These are phyloP conservation scores for Eucera pruinosa DNA, from an alignment of 2,888 invertebrate genomes.

Conservation along the genomic window DNA sequence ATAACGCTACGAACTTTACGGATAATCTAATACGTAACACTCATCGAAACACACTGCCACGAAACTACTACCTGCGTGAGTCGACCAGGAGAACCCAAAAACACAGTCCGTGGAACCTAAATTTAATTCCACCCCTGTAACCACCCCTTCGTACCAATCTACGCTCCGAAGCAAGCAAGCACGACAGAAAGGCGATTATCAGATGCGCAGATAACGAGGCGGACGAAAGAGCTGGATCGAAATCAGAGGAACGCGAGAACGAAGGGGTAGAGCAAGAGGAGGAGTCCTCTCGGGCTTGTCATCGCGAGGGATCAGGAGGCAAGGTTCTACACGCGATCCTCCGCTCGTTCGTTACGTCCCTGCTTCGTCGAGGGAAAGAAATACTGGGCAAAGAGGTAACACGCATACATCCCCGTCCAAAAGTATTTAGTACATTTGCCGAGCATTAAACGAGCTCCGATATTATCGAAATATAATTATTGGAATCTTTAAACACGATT, in stretches of 20 bases:
- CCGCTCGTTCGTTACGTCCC: conserved; percentile 52
- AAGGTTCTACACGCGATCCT: conserved; percentile 43
- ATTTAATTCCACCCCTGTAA: not conserved
- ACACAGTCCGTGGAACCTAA: not conserved
- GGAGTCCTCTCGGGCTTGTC: conserved; percentile 40
- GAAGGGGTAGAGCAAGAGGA: not conserved
- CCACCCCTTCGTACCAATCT: not conserved
- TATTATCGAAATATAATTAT: too few relatives aligned
- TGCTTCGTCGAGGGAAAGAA: conserved; percentile 13
- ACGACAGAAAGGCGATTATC: conserved; percentile 13
- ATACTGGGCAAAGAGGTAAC: conserved; percentile 10
- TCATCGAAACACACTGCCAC: too few relatives aligned
- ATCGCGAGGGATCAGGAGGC: conserved; percentile 41
- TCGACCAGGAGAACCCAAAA: not conserved
- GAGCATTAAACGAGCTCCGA: too few relatives aligned
- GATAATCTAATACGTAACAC: too few relatives aligned
- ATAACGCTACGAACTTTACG: too few relatives aligned
- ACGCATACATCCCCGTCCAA: too few relatives aligned
- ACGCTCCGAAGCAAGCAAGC: not conserved
- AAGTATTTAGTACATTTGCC: too few relatives aligned
- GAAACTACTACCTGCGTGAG: not conserved
- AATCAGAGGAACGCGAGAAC: conserved; percentile 16
- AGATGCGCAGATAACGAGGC: conserved; percentile 2
- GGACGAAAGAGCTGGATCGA: conserved; percentile 1
- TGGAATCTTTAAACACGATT: too few relatives aligned